Base-by-base conservation (phyloP, 2,888 invertebrate species). In the Chymomyza caudatula region DNA sequence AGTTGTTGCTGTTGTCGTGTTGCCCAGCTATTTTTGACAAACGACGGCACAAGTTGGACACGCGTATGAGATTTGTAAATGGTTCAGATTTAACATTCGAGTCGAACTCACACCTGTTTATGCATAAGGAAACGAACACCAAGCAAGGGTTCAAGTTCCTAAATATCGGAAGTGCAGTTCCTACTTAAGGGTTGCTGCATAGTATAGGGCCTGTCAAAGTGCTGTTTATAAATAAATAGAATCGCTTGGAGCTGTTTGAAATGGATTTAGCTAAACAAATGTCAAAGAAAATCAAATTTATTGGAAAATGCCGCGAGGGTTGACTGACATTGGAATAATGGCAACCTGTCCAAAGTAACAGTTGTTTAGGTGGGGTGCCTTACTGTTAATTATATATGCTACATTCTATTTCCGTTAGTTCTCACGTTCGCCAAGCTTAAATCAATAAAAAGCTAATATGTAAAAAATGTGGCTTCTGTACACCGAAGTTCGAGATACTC, bases 51-150 rank as follows among this genome's bases (percentile, higher is more conserved):
- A 29, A 82, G 82, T 84, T 72, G 77, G 67, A 72, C 82, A 82
- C 82, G 86, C 82, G 78, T 69, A 47, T 67, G 65, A 60, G 86
- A 80, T 80, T 78, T 60, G 67, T 60, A 59, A 25, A 29, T 37
- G 29, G 8, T 13, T 15, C 3, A 54, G 25, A 29, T 22, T 60
- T 20, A 22, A 42, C 8, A 37, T 37, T 37, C 29, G 29, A 37
- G 11, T 37, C 29, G 29, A 11, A 37, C 57, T 57, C 63, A 63
- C 63, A 63, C 63, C 63, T 63, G 63, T 63, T 63, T 51, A n/a
- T 51, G 25, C 37, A 51, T n/a, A 20, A 6, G 47, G 47, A 47
- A 47, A 15, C 19, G n/a, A 15, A 47, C 5, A n/a, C 47, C n/a
- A 47, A 17, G 47, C 15, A 47, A 47, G 47, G 47, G 47, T 47